Base-by-base conservation (phyloP, 1,140 invertebrate genomes). In the Bombus superbus region DNA sequence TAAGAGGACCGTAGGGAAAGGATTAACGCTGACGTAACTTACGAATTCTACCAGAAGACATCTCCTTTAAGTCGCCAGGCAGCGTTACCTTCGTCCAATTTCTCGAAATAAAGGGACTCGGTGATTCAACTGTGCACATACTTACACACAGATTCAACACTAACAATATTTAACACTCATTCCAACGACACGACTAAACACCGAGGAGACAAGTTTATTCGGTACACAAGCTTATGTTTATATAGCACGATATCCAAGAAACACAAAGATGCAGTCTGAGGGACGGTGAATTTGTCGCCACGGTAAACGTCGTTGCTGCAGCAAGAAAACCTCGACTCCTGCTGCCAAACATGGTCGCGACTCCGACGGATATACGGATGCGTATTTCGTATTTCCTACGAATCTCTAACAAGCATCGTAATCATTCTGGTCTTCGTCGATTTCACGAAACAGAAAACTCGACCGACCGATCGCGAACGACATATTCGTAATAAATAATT, bases 401-500 rank as follows among this genome's bases (percentile, higher is more conserved):
- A 83, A 83, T 83, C 74, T 44, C 53, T 72, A 83, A 83, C 68
- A 78, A 68, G 18, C 62, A 9, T 2, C 42, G n/a, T 18, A 15
- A 18, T n/a, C 59, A 47, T 22, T 11, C 22, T 32, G 69, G 13
- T 42, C 40, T 40, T 22, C 53, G 75, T 79, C 40, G 47, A 84
- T 79, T 62, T 44, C n/a, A 32, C 35, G 42, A 25, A 76, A 68
- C 66, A 28, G 68, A 74, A 81, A 86, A 74, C 59, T n/a, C 84
- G 18, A 35, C 2, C 25, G 44, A 9, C n/a, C 59, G 79, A 74
- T 74, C 47, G 62, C 59, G 44, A 42, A 68, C 42, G 73, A 68
- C 74, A 28, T 18, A 47, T 11, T 5, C 64, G 13, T 15, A 62
- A 68, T 74, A 81, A 86, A 86, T 81, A 86, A 86, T 81, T 66